Evolutionary conservation across 1,140 invertebrate species (phyloP), one percentile per base, ranked within the genome.

Genomic region (Papilio machaon): DNA sequence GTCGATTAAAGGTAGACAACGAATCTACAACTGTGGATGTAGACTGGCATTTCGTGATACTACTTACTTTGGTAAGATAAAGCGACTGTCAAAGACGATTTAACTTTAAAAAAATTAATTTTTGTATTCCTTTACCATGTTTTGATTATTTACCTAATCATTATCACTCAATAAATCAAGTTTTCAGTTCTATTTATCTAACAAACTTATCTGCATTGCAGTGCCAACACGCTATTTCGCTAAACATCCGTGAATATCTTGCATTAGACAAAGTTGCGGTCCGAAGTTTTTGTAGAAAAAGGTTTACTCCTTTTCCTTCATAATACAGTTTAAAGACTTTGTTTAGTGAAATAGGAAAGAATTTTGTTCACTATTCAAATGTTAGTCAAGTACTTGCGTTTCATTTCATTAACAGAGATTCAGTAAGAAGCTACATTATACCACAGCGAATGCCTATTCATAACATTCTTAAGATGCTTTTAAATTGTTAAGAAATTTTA

Each of bases 161-260:
- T 73, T 47, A 30, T 54, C 82, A 85, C 83, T 85, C 82, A 85
- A 30, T 64, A 13, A 38, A 70, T 70, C 0, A 38, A 30, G 8
- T 67, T 67, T 2, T 7, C 11, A 11, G 10, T 35, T 54, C 15
- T 54, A 54, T 54, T 54, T 67, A 67, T 67, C 11, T 6, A 67
- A 35, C 64, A 35, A 30, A 67, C 4, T 35, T 67, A 2, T 35
- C 64, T 70, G 64, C 64, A 70, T 70, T 70, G 64, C 64, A 70
- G 64, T 35, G 5, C 64, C 2, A 64, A 64, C 19, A 67, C 30
- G 11, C 11, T 35, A 70, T 38, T 70, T 8, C 19, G n/a, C 13
- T 64, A 60, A 60, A 64, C 60, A 70, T 38, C 64, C 64, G 30
- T 70, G 64, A 70, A 70, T 70, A 70, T 70, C 30, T 35, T 70